Evolutionary conservation across 2,113 vertebrate species (phyloP), one percentile per base, ranked within the genome.

Genomic region (Platysteira castanea): DNA sequence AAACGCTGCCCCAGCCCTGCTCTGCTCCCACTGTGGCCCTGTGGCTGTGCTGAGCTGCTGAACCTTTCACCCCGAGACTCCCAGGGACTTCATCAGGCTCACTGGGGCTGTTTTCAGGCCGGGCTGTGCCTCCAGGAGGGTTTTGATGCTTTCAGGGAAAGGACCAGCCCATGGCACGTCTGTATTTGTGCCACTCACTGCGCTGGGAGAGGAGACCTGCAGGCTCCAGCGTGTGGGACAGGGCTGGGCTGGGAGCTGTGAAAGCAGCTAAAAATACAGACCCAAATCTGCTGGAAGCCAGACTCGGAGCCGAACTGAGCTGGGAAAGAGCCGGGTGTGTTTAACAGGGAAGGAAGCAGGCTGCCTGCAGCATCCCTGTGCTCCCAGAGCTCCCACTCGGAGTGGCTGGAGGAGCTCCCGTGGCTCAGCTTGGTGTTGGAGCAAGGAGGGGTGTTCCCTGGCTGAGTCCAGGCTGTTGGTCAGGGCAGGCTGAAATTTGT

Each of bases 21-120:
- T 47, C 4, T 2, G 7, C 30, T 33, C n/a, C 67, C 23, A 0
- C 2, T 4, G 24, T 17, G 14, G 17, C 28, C 50, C 22, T 1
- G 7, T 1, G 35, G 9, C 6, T 13, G 47, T 5, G 6, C 77
- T 44, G 23, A 37, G 0, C 2, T 24, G 41, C 26, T 39, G 13
- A 39, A 22, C 20, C 2, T 41, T 33, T 21, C 39, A 78, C 52
- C 70, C 49, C 4, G 11, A 84, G 57, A 61, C 54, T 68, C 35
- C 47, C 10, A 26, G 47, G 60, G 60, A 3, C 28, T 21, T 14
- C 30, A 15, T 3, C 63, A 26, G 69, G 2, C 33, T 27, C 41
- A 0, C 15, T 3, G 22, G 31, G 41, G 44, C 65, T 64, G 39
- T 9, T 42, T 3, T 1, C 26, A 26, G 65, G 39, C 52, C 54